Evolutionary conservation across 2,888 invertebrate species (phyloP), one percentile per base, ranked within the genome.

Genomic region (Xylocampa areola): DNA sequence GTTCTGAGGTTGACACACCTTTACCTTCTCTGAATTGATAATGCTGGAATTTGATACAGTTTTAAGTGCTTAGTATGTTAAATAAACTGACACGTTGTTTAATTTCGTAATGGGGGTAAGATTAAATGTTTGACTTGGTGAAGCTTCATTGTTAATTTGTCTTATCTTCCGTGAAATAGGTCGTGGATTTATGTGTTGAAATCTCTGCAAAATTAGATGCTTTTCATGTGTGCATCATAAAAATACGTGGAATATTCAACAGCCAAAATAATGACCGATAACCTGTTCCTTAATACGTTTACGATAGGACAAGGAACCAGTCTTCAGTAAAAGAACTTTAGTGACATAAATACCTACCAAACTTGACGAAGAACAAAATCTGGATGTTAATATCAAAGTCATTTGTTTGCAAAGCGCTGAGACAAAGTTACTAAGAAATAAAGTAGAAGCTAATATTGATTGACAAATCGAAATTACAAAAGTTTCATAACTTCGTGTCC

Each of bases 1-100:
- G 58, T 65, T 54, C 51, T 59, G 58, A 53, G 65, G 71, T 73
- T 73, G 72, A 71, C 71, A 68, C 68, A 59, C 69, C 65, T 68
- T 65, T 54, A 58, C 58, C 74, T 71, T 74, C 23, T 2, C 35
- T 32, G 74, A 68, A 74, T 73, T 74, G 74, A 71, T 74, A 73
- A 72, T 73, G 45, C 39, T 37, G 50, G n/a, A 35, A 49, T 60
- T 52, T 69, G 40, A 52, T 52, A 58, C 47, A 59, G 47, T 58
- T 59, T 64, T 33, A 37, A 64, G 58, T 51, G 47, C 49, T 70
- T 59, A 65, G 32, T 51, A 44, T 49, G 61, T 48, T 67, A 49
- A 41, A 48, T 49, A 36, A 37, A 55, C 41, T 52, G 66, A 52
- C 49, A 45, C 25, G 16, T 53, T 69, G 52, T 68, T 61, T 61